Evolutionary conservation across 2,888 invertebrate species (phyloP), one percentile per base, ranked within the genome.

Genomic region (Noctua fimbriata): DNA sequence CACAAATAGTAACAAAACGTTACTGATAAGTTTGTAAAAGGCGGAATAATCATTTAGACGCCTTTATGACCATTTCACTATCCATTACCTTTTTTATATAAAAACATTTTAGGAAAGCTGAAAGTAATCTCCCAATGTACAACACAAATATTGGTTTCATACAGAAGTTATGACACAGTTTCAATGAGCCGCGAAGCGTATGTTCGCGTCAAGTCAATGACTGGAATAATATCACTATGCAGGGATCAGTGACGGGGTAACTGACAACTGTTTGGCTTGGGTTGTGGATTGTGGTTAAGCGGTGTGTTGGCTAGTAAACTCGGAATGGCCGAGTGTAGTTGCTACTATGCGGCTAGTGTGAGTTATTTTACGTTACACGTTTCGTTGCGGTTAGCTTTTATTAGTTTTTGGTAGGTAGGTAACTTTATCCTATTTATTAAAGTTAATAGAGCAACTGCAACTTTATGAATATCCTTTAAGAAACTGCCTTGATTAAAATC

Each of bases 141-240:
- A n/a, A 14, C 2, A 36, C 18, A 63, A 41, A 75, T 52, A 49
- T 65, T 58, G 32, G 41, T 58, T 49, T 44, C 16, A 28, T 55
- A 60, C 49, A 49, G 28, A 1, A 72, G 58, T 49, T 55, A 79
- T 58, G 66, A 41, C 67, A 76, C 21, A 36, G 16, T 73, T 66
- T 36, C 79, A 85, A 87, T 81, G 78, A 77, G 77, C 77, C 60
- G 78, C 80, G 85, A 89, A 88, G 84, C 89, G 87, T 89, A 90
- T 91, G 89, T 89, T 82, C 84, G 82, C 78, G n/a, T 78, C 60
- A 88, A 89, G 85, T 82, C 88, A 90, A 80, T 88, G 89, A 89
- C 88, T 89, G 84, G 83, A 86, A 84, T 87, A 86, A 84, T 88
- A 86, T 88, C 82, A 78, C 71, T 66, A 84, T 74, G 80, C 69